These are phyloP conservation scores for Oryctes rhinoceros DNA, from an alignment of 1,140 invertebrate genomes.

Conservation along the genomic window DNA sequence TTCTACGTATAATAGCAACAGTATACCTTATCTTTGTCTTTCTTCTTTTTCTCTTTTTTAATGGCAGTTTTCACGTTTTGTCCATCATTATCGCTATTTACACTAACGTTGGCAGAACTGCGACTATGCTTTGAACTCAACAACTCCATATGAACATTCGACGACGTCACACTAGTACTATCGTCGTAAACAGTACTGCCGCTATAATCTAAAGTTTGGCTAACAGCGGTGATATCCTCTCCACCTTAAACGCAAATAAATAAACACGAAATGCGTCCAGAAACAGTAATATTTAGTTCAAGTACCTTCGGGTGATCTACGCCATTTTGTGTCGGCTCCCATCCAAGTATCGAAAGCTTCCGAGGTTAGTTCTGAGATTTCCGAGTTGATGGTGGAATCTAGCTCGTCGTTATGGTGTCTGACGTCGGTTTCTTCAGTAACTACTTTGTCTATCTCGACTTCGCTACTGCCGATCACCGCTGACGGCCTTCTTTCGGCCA, in stretches of 20 bases:
- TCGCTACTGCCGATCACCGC: slow-evolving; percentile 55
- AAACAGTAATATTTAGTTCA: neutral
- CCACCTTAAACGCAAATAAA: slow-evolving; percentile 56
- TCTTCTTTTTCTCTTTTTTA: slow-evolving; percentile 66
- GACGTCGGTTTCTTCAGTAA: slow-evolving; percentile 56
- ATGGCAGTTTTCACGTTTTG: slow-evolving; percentile 52
- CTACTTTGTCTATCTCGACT: slow-evolving; percentile 53
- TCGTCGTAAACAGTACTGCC: slow-evolving; percentile 65
- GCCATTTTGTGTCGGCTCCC: slow-evolving; percentile 66
- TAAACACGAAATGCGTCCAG: neutral
- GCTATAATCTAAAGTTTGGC: slow-evolving; percentile 63
- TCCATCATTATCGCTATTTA: slow-evolving; percentile 60
- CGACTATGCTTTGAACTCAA: slow-evolving; percentile 62
- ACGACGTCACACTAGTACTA: slow-evolving; percentile 64
- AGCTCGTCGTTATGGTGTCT: slow-evolving; percentile 62
- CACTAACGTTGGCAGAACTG: slow-evolving; percentile 61
- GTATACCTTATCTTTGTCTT: slow-evolving; percentile 62
- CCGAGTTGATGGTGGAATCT: slow-evolving; percentile 60
- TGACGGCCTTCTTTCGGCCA: slow-evolving; percentile 32
- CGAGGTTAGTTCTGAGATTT: slow-evolving; percentile 64
- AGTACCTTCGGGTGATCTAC: slow-evolving; percentile 68
- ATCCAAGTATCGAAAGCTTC: slow-evolving; percentile 69
- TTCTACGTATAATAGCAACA: neutral
- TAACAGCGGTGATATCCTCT: slow-evolving; percentile 66
- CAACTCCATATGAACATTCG: slow-evolving; percentile 66